Base-by-base conservation (phyloP, 1,140 invertebrate genomes). In the Gonatopus flavifemur region DNA sequence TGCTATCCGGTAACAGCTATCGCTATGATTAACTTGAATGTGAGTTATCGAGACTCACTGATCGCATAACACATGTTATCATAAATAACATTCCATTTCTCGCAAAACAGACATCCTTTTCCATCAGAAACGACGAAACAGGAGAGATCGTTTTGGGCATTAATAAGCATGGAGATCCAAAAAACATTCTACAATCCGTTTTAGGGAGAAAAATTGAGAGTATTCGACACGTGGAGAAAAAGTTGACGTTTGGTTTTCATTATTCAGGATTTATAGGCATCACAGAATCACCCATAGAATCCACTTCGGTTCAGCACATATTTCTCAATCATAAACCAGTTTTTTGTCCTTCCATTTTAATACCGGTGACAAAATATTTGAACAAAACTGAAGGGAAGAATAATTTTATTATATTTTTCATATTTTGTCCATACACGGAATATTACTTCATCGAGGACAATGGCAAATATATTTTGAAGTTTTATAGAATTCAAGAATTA, bases 101-200 rank as follows among this genome's bases (percentile, higher is more conserved):
- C 33, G 48, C 54, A 40, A 39, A 13, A 5, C 30, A 76, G 74
- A 56, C 69, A 25, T 74, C 72, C 4, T 75, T 76, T 36, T 64
- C 66, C 12, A 33, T 75, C 20, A 51, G 64, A 43, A 68, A 75
- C 28, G 62, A 75, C 15, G 41, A 62, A 28, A 4, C 20, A 10
- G 16, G 51, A 16, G 57, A 64, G 20, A 22, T 71, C 2, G 13
- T 59, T 9, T 22, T 74, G 24, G 40, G 50, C 42, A 62, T 75
- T 18, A 28, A 33, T 12, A 70, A 69, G 35, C 48, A 57, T 8
- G 69, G 67, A 16, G 40, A 41, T 16, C 35, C 55, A 5, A 38
- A 58, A 10, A 20, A 63, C 32, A 55, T 73, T 30, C 45, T 76
- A 1, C 40, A 54, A 33, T 39, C n/a, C 40, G 1, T 38, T 71